Evolutionary conservation across 2,888 invertebrate genomes (phyloP).

Genomic region (Allacma fusca): DNA sequence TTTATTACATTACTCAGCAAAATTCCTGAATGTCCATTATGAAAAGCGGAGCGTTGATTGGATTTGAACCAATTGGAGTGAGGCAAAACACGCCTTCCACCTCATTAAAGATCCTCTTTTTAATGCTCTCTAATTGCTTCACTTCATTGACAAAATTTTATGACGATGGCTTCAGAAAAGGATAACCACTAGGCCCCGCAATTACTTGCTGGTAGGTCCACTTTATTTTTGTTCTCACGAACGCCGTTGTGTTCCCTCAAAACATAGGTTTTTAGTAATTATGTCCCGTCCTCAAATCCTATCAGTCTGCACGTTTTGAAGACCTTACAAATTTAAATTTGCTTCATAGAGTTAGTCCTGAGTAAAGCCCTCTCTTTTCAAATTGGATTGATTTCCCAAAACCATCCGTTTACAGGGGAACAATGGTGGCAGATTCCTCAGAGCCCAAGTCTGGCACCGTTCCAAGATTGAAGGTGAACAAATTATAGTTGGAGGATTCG

Average conservation of each 20-base stretch:
- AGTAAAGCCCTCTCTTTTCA: no score
- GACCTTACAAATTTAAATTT: no score
- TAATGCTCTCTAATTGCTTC: slow-evolving; percentile 47
- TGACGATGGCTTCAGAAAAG: slow-evolving; percentile 30
- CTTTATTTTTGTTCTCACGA: slow-evolving; percentile 22
- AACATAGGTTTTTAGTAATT: neutral
- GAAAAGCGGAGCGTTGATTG: slow-evolving; percentile 30
- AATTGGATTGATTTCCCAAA: no score
- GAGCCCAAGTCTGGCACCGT: no score
- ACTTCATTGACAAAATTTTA: slow-evolving; percentile 52
- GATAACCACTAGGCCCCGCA: slow-evolving; percentile 25
- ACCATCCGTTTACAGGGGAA: no score
- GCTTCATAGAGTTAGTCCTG: no score
- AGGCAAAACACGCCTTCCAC: slow-evolving; percentile 45
- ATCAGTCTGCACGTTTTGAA: no score
- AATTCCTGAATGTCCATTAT: slow-evolving; percentile 43
- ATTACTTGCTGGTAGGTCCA: slow-evolving; percentile 43
- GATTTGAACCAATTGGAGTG: slow-evolving; percentile 46
- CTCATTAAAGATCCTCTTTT: slow-evolving; percentile 48
- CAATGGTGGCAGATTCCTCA: no score
- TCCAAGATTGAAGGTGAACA: no score
- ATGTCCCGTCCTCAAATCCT: no score
- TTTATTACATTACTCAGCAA: slow-evolving; percentile 51
- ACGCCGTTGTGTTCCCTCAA: slow-evolving; percentile 23
- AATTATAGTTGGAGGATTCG: no score